Conservation (phyloP, 1,140 invertebrate species). For the Sitodiplosis mosellana region DNA sequence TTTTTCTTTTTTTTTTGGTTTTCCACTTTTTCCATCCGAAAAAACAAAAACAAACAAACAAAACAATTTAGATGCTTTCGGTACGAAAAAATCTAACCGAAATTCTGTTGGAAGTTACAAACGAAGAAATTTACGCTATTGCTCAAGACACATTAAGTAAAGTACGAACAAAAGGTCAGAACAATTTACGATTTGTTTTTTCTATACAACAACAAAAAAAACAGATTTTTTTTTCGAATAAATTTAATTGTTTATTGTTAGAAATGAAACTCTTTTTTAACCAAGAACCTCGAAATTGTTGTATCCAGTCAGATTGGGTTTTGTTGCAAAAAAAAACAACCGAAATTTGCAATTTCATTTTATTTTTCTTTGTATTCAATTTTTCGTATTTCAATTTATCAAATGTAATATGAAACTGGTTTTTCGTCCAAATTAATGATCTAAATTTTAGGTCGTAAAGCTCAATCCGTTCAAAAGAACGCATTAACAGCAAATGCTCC, state of each 20-base stretch:
- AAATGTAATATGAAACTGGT: too few species aligned
- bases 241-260: too few species aligned
- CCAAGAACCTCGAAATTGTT: too few species aligned
- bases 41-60: background rate
- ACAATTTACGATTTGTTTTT: background rate
- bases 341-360: too few species aligned
- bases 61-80: conserved; percentile 54
- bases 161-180: conserved; percentile 21
- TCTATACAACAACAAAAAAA: background rate
- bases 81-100: conserved; percentile 75
- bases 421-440: too few species aligned
- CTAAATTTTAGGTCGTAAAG: background rate
- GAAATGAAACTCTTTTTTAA: too few species aligned
- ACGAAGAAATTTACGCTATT: conserved; percentile 63
- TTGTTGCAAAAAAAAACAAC: too few species aligned
- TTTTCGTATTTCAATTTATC: too few species aligned
- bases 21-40: background rate
- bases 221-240: background rate
- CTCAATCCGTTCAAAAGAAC: background rate
- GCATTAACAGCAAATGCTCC: background rate
- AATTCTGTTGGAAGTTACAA: conserved; percentile 83
- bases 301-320: too few species aligned
- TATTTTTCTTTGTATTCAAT: too few species aligned
- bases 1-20: background rate
- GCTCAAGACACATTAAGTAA: conserved; percentile 43